Evolutionary conservation across 2,888 invertebrate genomes (phyloP), one percentile per base, ranked within the genome.

Genomic region (Spatulosminthurus flaviceps): DNA sequence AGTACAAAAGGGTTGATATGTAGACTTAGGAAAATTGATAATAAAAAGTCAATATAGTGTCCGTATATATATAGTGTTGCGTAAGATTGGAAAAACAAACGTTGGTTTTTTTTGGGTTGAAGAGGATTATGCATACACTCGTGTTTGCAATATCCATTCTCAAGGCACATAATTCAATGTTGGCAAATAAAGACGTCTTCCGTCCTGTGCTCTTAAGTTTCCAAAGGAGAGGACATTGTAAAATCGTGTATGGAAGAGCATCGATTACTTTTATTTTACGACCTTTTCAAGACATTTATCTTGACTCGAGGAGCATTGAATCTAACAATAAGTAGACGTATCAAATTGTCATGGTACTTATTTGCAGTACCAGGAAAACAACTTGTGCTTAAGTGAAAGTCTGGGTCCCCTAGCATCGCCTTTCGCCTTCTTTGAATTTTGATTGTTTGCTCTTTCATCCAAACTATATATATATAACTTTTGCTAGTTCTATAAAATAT

Each of bases 201-300:
- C 29, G 24, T n/a, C n/a, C 24, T 69, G 16, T 29, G 28, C 26
- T 29, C 29, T 29, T 24, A 22, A 9, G 5, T 29, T 69, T 7
- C 19, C 34, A 1, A 28, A n/a, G 26, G 21, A 19, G 29, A 70
- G 70, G 28, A 26, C 41, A 28, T 69, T 69, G 29, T 28, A 64
- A 24, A 24, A 22, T n/a, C 26, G 22, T 64, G 29, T 22, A 51
- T 51, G 51, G 51, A 51, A 13, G 9, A n/a, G 71, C 42, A 72
- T 72, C 72, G 72, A 72, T 72, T 72, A 72, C 72, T 72, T 72
- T 72, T 70, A 70, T 70, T 41, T 70, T 70, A 41, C 41, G 70
- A 21, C 34, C 41, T 67, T 67, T 24, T 28, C 26, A 28, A 26
- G 28, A n/a, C 70, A 70, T 70, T 70, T 70, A n/a, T 70, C 70